Evolutionary conservation across 2,113 vertebrate species (phyloP).

Genomic region (Piliocolobus tephrosceles): DNA sequence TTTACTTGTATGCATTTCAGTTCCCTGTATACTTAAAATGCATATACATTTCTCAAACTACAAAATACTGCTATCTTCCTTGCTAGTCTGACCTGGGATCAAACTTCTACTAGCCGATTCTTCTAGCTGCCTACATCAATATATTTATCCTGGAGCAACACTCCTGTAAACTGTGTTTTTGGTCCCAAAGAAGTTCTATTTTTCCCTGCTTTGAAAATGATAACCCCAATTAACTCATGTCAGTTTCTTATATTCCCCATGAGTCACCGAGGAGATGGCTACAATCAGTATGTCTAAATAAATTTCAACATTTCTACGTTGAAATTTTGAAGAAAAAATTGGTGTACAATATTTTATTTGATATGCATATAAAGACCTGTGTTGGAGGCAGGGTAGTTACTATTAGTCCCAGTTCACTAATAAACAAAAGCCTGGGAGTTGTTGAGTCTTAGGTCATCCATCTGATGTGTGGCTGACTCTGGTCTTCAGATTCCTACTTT

Average conservation of each 20-base stretch:
- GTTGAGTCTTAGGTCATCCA: background rate
- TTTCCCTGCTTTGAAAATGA: slow-evolving; percentile 37
- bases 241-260: background rate
- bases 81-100: background rate
- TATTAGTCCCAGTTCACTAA: background rate
- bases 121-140: background rate
- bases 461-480: background rate
- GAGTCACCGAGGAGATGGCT: background rate
- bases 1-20: background rate
- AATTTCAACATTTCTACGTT: background rate
- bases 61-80: background rate
- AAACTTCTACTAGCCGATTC: background rate
- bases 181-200: background rate
- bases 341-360: background rate
- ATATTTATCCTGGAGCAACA: background rate
- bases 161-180: background rate
- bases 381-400: background rate
- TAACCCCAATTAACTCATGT: background rate
- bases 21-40: background rate
- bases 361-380: background rate
- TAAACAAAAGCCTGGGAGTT: background rate
- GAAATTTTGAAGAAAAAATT: background rate
- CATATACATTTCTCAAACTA: background rate
- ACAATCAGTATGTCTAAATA: background rate
- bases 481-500: background rate